Base-by-base conservation (phyloP, 35 echinoderm and acorn worm genomes). In the Ptychodera flava region DNA sequence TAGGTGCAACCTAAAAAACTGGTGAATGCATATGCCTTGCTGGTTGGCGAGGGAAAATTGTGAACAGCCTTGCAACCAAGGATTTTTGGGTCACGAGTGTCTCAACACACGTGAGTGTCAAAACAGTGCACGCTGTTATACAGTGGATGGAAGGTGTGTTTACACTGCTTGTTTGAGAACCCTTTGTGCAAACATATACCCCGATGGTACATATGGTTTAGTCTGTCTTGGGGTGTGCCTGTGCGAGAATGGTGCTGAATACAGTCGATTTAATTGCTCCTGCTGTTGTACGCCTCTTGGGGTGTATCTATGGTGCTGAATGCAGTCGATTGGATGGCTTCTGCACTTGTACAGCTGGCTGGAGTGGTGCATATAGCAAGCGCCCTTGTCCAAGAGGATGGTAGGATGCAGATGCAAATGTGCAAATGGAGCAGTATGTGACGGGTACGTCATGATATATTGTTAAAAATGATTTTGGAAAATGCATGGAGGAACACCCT, bases 41-140 rank as follows among this genome's bases (percentile, higher is more conserved):
- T 85, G 96, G 96, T 28, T 99, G 91, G 91, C 78, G 35, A 32
- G 96, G 96, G 31, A 82, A 1, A 79, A 34, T 2, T 99, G 96
- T 45, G 85, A 90, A 22, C 81, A 85, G 34, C 90, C 90, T 28
- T 99, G 96, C 85, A 80, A 81, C 29, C 80, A 28, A 35, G 90
- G 90, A 78, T 87, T 37, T n/a, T 91, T 36, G 29, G 90, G 90
- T 33, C 37, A 81, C 29, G 45, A 85, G 82, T 86, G 77, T 78
- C 31, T 28, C 12, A 0, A 64, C 22, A 15, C 29, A 29, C 34
- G 80, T 77, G 15, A 89, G 52, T 77, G 36, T 75, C 35, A 16
- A 29, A 83, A 80, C 30, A 27, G 0, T 38, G 79, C 52, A 82
- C 83, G 10, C 29, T 76, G 81, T 37, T 45, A 78, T 37, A 52